These are phyloP conservation scores for Nipponia nippon DNA, from an alignment of 2,113 vertebrate genomes.

Conservation along the genomic window DNA sequence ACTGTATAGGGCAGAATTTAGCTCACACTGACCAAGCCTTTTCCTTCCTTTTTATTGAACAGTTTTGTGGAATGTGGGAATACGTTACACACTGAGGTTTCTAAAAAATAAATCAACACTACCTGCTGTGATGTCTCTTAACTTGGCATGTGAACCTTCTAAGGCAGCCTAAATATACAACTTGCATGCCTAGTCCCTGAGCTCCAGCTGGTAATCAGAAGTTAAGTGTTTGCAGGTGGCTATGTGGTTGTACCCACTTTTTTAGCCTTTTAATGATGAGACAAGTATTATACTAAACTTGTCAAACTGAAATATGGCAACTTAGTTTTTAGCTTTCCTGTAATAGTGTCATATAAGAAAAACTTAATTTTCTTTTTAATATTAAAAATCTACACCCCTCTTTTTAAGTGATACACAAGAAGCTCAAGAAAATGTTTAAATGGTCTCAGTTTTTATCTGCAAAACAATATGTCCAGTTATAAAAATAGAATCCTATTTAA, in stretches of 20 bases:
- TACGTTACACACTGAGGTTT: not conserved
- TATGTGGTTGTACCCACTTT: not conserved
- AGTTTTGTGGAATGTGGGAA: not conserved
- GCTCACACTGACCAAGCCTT: not conserved
- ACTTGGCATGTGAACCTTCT: not conserved
- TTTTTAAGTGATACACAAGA: not conserved
- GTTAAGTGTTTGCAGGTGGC: not conserved
- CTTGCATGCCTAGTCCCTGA: not conserved
- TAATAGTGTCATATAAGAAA: not conserved
- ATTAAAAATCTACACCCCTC: not conserved
- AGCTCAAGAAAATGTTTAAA: not conserved
- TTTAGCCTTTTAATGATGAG: not conserved
- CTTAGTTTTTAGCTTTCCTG: not conserved
- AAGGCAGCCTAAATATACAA: not conserved
- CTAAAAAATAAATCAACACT: not conserved
- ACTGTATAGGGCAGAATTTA: not conserved
- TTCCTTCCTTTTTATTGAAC: not conserved
- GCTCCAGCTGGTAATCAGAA: not conserved
- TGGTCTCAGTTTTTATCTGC: not conserved
- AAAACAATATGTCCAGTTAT: not conserved
- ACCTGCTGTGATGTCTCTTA: not conserved
- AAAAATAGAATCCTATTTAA: not conserved
- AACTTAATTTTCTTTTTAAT: not conserved
- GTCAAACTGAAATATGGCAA: not conserved
- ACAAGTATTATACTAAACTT: not conserved